Conservation (phyloP, 2,888 invertebrate genomes). For the Crematogaster levior region DNA sequence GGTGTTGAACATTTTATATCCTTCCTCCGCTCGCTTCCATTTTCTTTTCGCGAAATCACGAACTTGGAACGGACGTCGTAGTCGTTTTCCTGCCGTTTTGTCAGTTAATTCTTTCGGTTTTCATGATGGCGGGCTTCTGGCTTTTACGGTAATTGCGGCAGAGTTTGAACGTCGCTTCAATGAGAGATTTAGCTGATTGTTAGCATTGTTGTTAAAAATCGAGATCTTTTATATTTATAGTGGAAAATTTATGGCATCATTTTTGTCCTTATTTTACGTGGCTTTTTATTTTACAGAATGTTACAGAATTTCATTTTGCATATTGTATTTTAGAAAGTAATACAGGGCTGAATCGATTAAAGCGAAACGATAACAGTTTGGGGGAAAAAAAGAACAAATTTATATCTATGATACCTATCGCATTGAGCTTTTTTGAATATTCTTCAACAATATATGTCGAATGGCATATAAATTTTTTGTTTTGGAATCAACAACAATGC, state of each 20-base stretch:
- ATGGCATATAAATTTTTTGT: constrained; percentile 29
- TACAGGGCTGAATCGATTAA: constrained; percentile 46
- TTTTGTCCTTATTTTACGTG: background rate
- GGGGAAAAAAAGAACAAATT: constrained; percentile 36
- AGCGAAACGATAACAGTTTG: constrained; percentile 43
- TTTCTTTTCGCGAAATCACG: constrained; percentile 25
- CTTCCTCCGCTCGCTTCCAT: constrained; percentile 18
- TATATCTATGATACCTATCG: constrained; percentile 41
- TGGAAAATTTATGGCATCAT: background rate
- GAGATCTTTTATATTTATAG: background rate
- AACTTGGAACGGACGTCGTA: background rate
- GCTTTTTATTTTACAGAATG: constrained; percentile 4
- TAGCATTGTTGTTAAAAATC: constrained; percentile 3
- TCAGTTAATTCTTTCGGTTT: constrained; percentile 37
- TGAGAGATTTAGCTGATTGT: constrained; percentile 24
- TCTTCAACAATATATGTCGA: constrained; percentile 48
- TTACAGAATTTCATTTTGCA: constrained; percentile 15
- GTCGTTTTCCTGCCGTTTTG: constrained; percentile 16
- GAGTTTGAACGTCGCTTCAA: constrained; percentile 5
- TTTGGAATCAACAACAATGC: constrained; percentile 23
- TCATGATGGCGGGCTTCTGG: background rate
- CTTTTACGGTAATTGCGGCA: constrained; percentile 34
- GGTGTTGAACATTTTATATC: constrained; percentile 25
- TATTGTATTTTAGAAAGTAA: constrained; percentile 30
- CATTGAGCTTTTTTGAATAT: constrained; percentile 47